Evolutionary conservation across 2,113 vertebrate genomes (phyloP).

Genomic region (Lophura nycthemera): DNA sequence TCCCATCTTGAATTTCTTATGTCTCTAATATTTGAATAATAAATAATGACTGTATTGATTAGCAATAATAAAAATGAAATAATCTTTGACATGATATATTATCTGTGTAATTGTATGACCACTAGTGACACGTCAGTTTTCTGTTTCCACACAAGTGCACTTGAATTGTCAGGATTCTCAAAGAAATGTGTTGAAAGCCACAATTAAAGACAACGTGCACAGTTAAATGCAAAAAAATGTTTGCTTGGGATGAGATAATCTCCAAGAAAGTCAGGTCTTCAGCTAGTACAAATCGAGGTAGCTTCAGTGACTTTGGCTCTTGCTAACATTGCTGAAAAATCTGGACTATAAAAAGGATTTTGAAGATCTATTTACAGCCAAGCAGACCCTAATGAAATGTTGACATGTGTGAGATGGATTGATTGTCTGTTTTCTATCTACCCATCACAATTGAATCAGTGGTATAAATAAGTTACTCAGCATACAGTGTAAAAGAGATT

Average conservation of each 20-base stretch:
- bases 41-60: neutral
- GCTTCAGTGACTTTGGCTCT: neutral
- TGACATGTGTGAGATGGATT: neutral
- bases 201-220: neutral
- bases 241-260: neutral
- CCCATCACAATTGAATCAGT: slow-evolving; percentile 13
- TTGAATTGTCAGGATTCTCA: neutral
- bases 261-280: neutral
- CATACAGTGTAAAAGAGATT: neutral
- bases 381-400: neutral
- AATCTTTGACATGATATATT: neutral
- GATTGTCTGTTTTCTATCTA: slow-evolving; percentile 7
- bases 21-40: neutral
- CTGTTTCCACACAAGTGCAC: neutral
- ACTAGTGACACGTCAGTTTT: neutral
- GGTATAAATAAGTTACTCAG: slow-evolving; percentile 3
- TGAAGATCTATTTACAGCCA: neutral
- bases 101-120: neutral
- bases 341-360: neutral
- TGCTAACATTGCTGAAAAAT: neutral
- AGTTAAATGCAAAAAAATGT: neutral
- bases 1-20: neutral
- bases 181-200: neutral
- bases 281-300: neutral
- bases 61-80: neutral